Base-by-base conservation (phyloP, 2,888 invertebrate species). In the Zhuqinia jingwanae region DNA sequence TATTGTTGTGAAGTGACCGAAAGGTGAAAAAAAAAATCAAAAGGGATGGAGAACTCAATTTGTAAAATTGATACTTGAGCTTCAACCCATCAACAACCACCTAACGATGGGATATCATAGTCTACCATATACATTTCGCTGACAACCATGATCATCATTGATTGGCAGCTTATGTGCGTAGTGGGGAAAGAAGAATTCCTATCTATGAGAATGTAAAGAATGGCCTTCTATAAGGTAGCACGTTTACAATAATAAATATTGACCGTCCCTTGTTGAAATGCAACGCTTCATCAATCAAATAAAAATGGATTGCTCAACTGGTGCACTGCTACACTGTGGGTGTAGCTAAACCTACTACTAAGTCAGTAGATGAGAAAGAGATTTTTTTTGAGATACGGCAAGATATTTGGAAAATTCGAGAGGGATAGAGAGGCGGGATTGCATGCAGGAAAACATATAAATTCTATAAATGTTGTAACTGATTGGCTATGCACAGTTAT, bases 251-350 rank as follows among this genome's bases (percentile, higher is more conserved):
- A 78, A 78, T 78, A 78, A 78, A 78, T 60, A 78, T 78, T 45
- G 53, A 56, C 76, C 56, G 22, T 47, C 53, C 47, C 76, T 77
- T 56, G 77, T 83, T 83, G 76, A 83, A 76, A 83, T 83, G 84
- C 77, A 77, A 50, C 76, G 65, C 56, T 68, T 84, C 84, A 84
- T 84, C 77, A 84, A 84, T 84, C 84, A 83, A 75, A 83, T 83
- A 77, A 75, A 75, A 83, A 83, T 58, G 65, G 65, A 76, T 63
- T 22, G 42, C 45, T 77, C 84, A 76, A 65, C 75, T 76, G 63
- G 53, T 65, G 45, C 58, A 77, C 22, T 25, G 30, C 60, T 20
- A 47, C 63, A 47, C 36, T 65, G 20, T 58, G 36, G 63, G 22
- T 5, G 10, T 60, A 25, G 6, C 58, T 17, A 15, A n/a, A 53